These are phyloP conservation scores for Polypedilum vanderplanki DNA, from an alignment of 1,140 invertebrate genomes.

Conservation along the genomic window DNA sequence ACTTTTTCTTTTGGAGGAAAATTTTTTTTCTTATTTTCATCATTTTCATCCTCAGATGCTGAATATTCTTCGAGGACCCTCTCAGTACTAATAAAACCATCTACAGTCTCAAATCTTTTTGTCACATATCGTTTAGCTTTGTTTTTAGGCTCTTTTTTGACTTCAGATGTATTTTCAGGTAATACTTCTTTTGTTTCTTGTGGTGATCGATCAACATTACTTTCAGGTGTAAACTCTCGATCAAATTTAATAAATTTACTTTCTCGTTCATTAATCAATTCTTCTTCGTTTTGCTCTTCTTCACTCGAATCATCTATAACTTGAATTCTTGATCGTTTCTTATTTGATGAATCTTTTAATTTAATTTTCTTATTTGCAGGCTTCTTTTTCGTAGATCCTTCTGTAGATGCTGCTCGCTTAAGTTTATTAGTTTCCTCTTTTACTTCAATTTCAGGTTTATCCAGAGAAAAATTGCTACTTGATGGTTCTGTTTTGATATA, in stretches of 20 bases:
- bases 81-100: not conserved
- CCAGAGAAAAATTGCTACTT: not conserved
- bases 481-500: not conserved
- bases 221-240: constrained; percentile 3
- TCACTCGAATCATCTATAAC: not conserved
- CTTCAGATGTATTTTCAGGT: not conserved
- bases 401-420: not conserved
- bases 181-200: not conserved
- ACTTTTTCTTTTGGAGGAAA: not conserved
- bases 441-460: not conserved
- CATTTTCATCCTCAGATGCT: constrained; percentile 3
- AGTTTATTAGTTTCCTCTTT: not conserved
- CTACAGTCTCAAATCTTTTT: not conserved
- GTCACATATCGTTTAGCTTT: constrained; percentile 4
- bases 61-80: not conserved
- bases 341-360: not conserved
- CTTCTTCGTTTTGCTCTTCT: not conserved
- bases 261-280: not conserved
- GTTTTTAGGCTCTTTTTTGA: not conserved
- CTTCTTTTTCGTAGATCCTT: not conserved
- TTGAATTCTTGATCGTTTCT: constrained; percentile 7
- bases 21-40: constrained; percentile 16
- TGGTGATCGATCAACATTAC: not conserved
- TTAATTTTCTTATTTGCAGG: not conserved
- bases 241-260: constrained; percentile 21